Evolutionary conservation across 2,113 vertebrate species (phyloP), one percentile per base, ranked within the genome.

Genomic region (Seriola dumerili): DNA sequence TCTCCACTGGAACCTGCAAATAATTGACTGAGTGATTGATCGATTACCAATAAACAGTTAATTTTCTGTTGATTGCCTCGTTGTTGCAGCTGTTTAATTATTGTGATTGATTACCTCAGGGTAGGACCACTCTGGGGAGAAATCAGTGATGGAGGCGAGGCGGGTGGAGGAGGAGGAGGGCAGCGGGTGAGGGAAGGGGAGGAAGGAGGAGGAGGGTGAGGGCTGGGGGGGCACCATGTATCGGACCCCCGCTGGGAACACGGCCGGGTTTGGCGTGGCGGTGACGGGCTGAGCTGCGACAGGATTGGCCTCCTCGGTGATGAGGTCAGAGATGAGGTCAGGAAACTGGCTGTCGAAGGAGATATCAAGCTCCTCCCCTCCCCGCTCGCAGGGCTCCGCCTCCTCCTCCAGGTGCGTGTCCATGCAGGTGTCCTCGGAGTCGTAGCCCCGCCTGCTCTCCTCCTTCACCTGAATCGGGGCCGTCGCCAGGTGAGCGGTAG

Each of bases 51-150:
- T 7, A 5, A 4, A 50, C 5, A 50, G 48, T 19, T 17, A 1
- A 19, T 14, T 25, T 29, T 5, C 23, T 29, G 23, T 25, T 57
- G 55, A 14, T 1, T 29, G 25, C 25, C 25, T 29, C 25, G 1
- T 29, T 25, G 25, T 25, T 23, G 8, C 44, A 10, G 32, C 5
- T 54, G 2, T 46, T 8, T 63, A 54, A 34, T 48, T 13, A 46
- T 10, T 21, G 58, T 6, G 54, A 44, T 19, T 36, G 69, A 46
- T 87, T 86, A 97, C 97, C 96, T 98, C 97, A 0, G 97, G 97
- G 86, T 97, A 97, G 3, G 97, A 97, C 97, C 97, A 98, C 86
- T 98, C 97, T 0, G 97, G 97, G 1, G 97, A 97, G 91, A 97
- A 98, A 89, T 98, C 97, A 0, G 96, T 98, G 94, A 98, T 97